Base-by-base conservation (phyloP, 2,888 invertebrate genomes). In the Graphium colonna region DNA sequence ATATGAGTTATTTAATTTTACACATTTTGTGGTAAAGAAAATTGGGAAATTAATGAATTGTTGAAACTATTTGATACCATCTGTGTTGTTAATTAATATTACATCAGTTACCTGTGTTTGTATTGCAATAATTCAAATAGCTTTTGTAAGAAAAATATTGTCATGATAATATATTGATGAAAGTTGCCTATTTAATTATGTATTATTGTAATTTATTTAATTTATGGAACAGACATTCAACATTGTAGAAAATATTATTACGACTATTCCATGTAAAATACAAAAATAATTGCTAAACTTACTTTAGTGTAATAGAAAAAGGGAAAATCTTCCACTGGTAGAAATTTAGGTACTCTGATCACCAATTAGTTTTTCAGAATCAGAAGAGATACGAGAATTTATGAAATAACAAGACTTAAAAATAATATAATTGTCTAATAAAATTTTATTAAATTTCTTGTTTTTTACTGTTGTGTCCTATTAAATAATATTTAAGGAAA, bases 101-200 rank as follows among this genome's bases (percentile, higher is more conserved):
- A 8, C 3, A 31, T n/a, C 13, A 46, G 48, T 48, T 48, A 48
- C 48, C 48, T 10, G 4, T 39, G 10, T 47, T 47, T 47, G 13
- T 15, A 41, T 15, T 16, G 45, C 39, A 48, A 28, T 28, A 39
- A 40, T 13, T 45, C 16, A 33, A 10, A 47, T 48, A 48, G 48
- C 7, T 40, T 40, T 40, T 48, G 10, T 48, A 48, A 40, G 45
- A 33, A 33, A 16, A 16, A n/a, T n/a, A 9, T 18, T 13, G 3
- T n/a, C 9, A 12, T 26, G n/a, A n/a, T n/a, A 18, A 28, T 13
- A n/a, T 44, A 41, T 16, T 17, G 13, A 36, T 36, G n/a, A 36
- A 36, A 36, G n/a, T 10, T 10, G n/a, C 10, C 9, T 26, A 26
- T 26, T 5, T 9, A 31, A 10, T 5, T 31, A 31, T 7, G 7